These are phyloP conservation scores for Mechanitis messenoides DNA, from an alignment of 2,888 invertebrate species.

Conservation along the genomic window DNA sequence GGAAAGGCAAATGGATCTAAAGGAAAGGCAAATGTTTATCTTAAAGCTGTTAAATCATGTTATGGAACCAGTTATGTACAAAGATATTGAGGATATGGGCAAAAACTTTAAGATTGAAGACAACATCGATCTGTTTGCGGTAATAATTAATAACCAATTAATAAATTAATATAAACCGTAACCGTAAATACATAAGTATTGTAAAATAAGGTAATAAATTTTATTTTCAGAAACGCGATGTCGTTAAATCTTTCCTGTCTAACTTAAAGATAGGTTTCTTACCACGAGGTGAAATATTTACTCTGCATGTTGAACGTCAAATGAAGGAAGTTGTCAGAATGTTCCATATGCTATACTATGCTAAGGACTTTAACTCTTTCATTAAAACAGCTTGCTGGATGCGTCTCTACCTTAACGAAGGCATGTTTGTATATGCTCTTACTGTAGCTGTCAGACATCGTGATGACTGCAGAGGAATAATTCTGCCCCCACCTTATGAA, in stretches of 20 bases:
- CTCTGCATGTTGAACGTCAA: slow-evolving; percentile 67
- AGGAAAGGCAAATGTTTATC: slow-evolving; percentile 65
- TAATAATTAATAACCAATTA: slow-evolving; percentile 41
- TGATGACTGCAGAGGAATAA: slow-evolving; percentile 67
- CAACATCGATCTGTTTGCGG: slow-evolving; percentile 54
- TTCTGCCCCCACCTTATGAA: slow-evolving; percentile 76
- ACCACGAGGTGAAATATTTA: slow-evolving; percentile 74
- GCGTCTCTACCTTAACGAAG: slow-evolving; percentile 72
- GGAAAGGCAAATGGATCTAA: slow-evolving; percentile 61
- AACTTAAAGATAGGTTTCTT: slow-evolving; percentile 73
- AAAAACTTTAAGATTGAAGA: slow-evolving; percentile 62
- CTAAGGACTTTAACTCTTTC: slow-evolving; percentile 72
- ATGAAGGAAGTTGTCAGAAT: slow-evolving; percentile 69
- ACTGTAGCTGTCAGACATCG: slow-evolving; percentile 73
- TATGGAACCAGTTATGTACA: slow-evolving; percentile 64
- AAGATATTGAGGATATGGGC: slow-evolving; percentile 63
- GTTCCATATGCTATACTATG: slow-evolving; percentile 74
- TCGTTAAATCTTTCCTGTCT: slow-evolving; percentile 75
- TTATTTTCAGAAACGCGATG: slow-evolving; percentile 69
- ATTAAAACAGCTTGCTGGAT: slow-evolving; percentile 71
- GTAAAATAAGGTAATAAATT: slow-evolving; percentile 35
- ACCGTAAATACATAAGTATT: background rate
- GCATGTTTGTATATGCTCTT: slow-evolving; percentile 76
- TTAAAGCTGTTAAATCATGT: slow-evolving; percentile 72
- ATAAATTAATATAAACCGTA: background rate